Conservation (phyloP, 2,888 invertebrate species). For the Ophioninae sp. region DNA sequence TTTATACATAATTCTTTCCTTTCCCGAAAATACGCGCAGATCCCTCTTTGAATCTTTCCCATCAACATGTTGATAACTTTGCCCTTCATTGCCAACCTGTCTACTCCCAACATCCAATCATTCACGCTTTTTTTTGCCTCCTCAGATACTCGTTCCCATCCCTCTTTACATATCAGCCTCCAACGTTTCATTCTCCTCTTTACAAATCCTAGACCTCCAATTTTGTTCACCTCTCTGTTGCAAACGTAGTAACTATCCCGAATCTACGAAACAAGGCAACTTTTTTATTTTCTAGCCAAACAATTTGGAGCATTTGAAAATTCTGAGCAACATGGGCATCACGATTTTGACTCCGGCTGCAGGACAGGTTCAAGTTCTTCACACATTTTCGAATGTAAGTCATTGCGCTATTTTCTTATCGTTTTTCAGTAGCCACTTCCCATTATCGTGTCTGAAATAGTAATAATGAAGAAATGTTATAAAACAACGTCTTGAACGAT, state of each 20-base stretch:
- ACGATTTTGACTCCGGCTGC: slow-evolving; percentile 93
- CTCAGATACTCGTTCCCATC: no score
- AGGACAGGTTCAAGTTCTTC: slow-evolving; percentile 95
- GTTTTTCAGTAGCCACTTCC: not conserved
- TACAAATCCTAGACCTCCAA: no score
- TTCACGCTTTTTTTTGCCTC: no score
- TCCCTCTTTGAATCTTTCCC: no score
- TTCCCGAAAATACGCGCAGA: no score
- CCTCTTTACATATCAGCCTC: no score
- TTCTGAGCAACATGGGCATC: slow-evolving; percentile 97
- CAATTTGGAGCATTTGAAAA: slow-evolving; percentile 93
- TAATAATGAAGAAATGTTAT: no score
- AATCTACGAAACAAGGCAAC: not conserved
- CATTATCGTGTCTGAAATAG: not conserved
- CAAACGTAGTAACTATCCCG: not conserved
- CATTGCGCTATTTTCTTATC: not conserved
- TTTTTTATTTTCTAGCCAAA: slow-evolving; percentile 82
- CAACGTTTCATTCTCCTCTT: no score
- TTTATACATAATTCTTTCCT: no score
- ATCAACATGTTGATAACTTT: no score
- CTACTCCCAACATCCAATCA: no score
- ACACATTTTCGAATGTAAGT: slow-evolving; percentile 92
- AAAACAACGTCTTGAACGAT: not conserved
- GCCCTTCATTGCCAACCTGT: no score
- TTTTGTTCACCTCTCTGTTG: not conserved